Evolutionary conservation across 2,113 vertebrate genomes (phyloP), one percentile per base, ranked within the genome.

Genomic region (Megaleporinus macrocephalus): DNA sequence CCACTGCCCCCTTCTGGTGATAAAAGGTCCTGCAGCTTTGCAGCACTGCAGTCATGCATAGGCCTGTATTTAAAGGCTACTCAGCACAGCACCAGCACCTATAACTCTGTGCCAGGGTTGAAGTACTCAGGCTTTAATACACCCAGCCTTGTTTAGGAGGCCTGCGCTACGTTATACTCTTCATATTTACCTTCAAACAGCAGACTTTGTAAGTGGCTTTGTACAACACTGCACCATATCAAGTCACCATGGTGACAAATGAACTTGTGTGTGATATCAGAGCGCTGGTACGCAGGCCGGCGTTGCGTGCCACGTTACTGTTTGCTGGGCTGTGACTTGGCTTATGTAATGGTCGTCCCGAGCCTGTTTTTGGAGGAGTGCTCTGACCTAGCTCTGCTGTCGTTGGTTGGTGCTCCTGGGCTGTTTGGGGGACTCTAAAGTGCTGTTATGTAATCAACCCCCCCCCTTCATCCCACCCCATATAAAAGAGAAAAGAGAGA

Each of bases 1-100:
- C 91, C 86, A 92, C 86, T 89, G 90, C 92, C 93, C 93, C 90
- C 93, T 85, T 88, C 92, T 93, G 93, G 93, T 78, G 78, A 69
- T 72, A 1, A 36, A 68, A 63, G 87, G 88, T 89, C 79, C 75
- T 86, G 81, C 84, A 85, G 76, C 81, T 36, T 47, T 30, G 47
- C 22, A 78, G 44, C 3, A 36, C 5, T 30, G 63, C 30, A 29
- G 33, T 29, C 29, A 51, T 61, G 18, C 5, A 74, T 33, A 76
- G 57, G 20, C 22, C 20, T 70, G 66, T 44, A 5, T n/a, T 22
- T 36, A 70, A 41, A 69, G 33, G 16, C 30, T 33, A 41, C 66
- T 26, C 7, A 12, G 57, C n/a, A 13, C 2, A 11, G 24, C 57
- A 26, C 1, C 26, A 26, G 24, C 33, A 20, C 20, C 36, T 20